Evolutionary conservation across 2,113 vertebrate species (phyloP).

Genomic region (Galeopterus variegatus): DNA sequence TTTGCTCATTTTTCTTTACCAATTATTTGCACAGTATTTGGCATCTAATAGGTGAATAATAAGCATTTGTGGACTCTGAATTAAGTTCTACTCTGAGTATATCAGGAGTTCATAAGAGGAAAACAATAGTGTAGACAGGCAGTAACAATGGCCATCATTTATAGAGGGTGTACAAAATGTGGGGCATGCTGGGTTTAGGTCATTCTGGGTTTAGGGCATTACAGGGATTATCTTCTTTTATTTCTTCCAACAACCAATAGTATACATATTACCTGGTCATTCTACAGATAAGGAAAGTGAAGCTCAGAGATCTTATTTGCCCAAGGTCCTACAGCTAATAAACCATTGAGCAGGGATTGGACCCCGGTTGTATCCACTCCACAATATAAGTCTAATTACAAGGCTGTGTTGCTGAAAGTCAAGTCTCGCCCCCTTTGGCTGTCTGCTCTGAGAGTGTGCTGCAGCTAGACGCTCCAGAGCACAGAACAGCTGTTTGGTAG

Average conservation of each 20-base stretch:
- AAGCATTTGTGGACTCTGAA: conserved; percentile 16
- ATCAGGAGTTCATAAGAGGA: background rate
- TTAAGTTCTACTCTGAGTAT: background rate
- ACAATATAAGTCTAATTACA: background rate
- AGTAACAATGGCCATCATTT: background rate
- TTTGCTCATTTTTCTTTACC: background rate
- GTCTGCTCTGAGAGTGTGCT: background rate
- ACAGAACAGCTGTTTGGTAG: background rate
- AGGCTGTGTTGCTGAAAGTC: background rate
- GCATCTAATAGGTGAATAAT: background rate
- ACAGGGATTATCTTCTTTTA: background rate
- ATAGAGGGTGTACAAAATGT: background rate
- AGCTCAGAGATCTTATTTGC: background rate
- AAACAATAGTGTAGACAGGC: background rate
- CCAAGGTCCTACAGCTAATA: background rate
- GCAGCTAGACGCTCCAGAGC: background rate
- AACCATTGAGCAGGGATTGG: background rate
- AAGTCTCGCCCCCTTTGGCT: background rate
- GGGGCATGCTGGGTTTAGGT: background rate
- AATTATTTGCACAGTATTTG: background rate
- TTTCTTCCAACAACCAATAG: background rate
- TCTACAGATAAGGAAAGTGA: background rate
- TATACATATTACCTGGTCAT: background rate
- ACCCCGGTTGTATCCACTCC: background rate
- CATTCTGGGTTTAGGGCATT: background rate